These are phyloP conservation scores for Apodemia mormo DNA, from an alignment of 2,888 invertebrate genomes.

Conservation along the genomic window DNA sequence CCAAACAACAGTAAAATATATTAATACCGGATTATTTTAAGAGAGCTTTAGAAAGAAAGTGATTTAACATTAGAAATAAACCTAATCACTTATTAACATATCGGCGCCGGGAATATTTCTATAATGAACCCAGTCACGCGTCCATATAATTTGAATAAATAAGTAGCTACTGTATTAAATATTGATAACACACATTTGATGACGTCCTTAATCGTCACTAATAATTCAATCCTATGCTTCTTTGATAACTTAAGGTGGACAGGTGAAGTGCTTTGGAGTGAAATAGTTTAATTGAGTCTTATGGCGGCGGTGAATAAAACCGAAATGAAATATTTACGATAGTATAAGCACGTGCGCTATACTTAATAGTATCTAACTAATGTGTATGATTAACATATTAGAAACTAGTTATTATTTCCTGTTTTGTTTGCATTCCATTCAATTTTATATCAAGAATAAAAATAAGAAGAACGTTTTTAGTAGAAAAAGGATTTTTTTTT, in stretches of 20 bases:
- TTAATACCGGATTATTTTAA: conserved; percentile 1
- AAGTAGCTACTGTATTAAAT: conserved; percentile 78
- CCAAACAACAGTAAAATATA: background rate
- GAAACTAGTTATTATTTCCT: background rate
- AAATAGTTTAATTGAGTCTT: conserved; percentile 64
- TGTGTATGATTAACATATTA: background rate
- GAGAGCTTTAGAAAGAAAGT: conserved; percentile 16
- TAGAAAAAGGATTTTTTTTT: no score
- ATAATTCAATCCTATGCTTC: conserved; percentile 73
- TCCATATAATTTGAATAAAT: conserved; percentile 74
- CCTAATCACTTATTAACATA: conserved; percentile 53
- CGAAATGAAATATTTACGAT: conserved; percentile 50
- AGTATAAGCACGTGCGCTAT: conserved; percentile 46
- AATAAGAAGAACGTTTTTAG: no score
- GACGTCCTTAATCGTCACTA: conserved; percentile 72
- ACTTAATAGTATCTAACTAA: conserved; percentile 3
- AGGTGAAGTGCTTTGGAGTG: conserved; percentile 57
- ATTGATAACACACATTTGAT: conserved; percentile 76
- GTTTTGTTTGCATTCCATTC: background rate
- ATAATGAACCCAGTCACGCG: conserved; percentile 74
- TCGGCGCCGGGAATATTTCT: conserved; percentile 55
- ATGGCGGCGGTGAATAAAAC: conserved; percentile 56
- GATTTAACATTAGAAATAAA: conserved; percentile 22
- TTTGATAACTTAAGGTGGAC: conserved; percentile 61
- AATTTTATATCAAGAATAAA: no score